These are phyloP conservation scores for Drosophila cyrtoloma DNA, from an alignment of 2,888 invertebrate species.

Conservation along the genomic window DNA sequence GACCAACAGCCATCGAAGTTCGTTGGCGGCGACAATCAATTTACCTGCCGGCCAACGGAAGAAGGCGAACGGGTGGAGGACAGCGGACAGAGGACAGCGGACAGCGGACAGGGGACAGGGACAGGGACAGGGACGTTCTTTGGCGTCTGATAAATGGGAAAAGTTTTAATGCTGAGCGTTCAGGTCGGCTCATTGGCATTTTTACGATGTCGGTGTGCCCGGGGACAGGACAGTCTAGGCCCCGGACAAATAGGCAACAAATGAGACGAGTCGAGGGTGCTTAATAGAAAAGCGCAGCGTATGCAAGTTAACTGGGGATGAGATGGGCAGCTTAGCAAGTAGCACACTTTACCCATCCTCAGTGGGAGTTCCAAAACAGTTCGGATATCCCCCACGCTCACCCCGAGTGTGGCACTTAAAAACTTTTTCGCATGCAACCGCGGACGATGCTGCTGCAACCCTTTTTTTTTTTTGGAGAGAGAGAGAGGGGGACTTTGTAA, in stretches of 20 bases:
- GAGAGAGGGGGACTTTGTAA: background rate
- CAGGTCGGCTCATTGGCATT: conserved; percentile 78
- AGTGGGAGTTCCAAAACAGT: background rate
- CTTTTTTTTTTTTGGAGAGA: background rate
- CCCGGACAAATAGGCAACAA: conserved; percentile 74
- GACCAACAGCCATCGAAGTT: conserved; percentile 72
- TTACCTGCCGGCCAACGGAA: conserved; percentile 61
- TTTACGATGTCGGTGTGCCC: conserved; percentile 64
- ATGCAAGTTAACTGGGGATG: conserved; percentile 48
- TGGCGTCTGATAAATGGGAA: conserved; percentile 74
- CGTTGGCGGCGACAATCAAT: conserved; percentile 73
- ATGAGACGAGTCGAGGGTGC: conserved; percentile 72
- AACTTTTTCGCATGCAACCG: conserved; percentile 75
- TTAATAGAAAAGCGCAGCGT: conserved; percentile 76
- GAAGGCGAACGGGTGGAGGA: background rate
- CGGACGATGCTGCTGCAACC: conserved; percentile 63
- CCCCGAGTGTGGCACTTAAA: conserved; percentile 69
- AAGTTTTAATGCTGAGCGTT: conserved; percentile 74
- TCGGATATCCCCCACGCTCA: background rate
- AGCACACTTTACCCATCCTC: background rate
- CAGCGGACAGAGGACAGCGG: background rate
- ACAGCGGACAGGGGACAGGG: background rate
- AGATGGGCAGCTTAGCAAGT: conserved; percentile 2
- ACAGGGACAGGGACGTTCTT: conserved; percentile 13
- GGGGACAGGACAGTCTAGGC: conserved; percentile 26